phyloP scores from a whole-genome alignment of 2,888 invertebrate genomes.

The Ectropis crepuscularia region DNA sequence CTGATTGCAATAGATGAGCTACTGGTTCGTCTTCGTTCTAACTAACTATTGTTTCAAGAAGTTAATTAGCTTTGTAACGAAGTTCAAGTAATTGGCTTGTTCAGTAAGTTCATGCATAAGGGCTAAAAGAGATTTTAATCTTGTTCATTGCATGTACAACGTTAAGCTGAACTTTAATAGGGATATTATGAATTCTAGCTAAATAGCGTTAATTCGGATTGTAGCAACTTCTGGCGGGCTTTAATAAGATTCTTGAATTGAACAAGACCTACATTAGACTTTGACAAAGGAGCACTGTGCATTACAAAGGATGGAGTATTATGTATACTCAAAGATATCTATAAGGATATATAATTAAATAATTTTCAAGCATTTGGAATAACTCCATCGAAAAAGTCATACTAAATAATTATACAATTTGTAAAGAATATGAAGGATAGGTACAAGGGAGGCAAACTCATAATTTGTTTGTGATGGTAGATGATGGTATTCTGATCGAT shows the following conservation, averaged over 20 bases:
- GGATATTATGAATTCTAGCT: slow-evolving; percentile 27
- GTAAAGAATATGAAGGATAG: too few relatives aligned
- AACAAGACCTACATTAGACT: neutral
- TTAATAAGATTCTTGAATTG: slow-evolving; percentile 3
- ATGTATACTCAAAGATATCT: too few relatives aligned
- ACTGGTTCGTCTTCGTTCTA: neutral
- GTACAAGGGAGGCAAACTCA: too few relatives aligned
- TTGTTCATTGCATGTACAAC: slow-evolving; percentile 28
- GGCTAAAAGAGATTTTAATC: slow-evolving; percentile 36
- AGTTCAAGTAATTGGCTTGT: slow-evolving; percentile 47
- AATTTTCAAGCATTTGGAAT: too few relatives aligned
- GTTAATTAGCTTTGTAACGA: slow-evolving; percentile 44
- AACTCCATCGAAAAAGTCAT: too few relatives aligned
- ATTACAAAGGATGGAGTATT: too few relatives aligned
- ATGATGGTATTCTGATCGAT: too few relatives aligned
- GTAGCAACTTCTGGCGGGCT: neutral
- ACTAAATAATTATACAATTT: too few relatives aligned
- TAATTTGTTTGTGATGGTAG: too few relatives aligned
- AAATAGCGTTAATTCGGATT: slow-evolving; percentile 21
- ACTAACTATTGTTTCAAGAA: slow-evolving; percentile 11
- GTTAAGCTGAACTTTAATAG: slow-evolving; percentile 24
- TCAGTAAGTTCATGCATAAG: slow-evolving; percentile 39
- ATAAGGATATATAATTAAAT: too few relatives aligned
- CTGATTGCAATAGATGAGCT: neutral
- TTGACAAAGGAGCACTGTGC: neutral